phyloP scores from a whole-genome alignment of 2,888 invertebrate genomes.

The Melinaea marsaeus region DNA sequence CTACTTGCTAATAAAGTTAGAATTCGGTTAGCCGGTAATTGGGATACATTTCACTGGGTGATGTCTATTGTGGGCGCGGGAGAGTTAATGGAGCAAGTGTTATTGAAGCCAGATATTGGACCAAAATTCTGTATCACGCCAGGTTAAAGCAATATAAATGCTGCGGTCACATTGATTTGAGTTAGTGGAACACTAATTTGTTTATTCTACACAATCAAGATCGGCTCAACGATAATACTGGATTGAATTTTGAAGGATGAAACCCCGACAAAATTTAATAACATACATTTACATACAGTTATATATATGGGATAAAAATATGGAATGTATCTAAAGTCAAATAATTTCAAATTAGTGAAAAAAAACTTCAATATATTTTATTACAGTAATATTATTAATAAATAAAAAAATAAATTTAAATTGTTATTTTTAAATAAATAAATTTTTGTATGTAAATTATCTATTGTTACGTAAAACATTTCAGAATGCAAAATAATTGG shows the following conservation, averaged over 20 bases:
- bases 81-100: conserved; percentile 70
- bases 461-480: too few relatives aligned
- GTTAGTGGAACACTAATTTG: conserved; percentile 25
- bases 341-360: too few relatives aligned
- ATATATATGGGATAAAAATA: too few relatives aligned
- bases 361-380: too few relatives aligned
- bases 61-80: conserved; percentile 56
- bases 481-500: neutral
- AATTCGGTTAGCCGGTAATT: conserved; percentile 33
- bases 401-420: too few relatives aligned
- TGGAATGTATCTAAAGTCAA: too few relatives aligned
- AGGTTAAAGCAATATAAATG: conserved; percentile 30
- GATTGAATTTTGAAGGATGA: conserved; percentile 16
- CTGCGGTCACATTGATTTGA: conserved; percentile 26
- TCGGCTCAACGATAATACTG: conserved; percentile 19
- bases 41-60: conserved; percentile 45
- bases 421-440: too few relatives aligned
- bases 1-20: conserved; percentile 34
- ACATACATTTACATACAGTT: too few relatives aligned
- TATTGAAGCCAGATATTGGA: conserved; percentile 69
- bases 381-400: too few relatives aligned
- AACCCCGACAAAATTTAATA: conserved; percentile 11
- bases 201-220: conserved; percentile 25
- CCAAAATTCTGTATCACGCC: conserved; percentile 38
- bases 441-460: too few relatives aligned